Percentiles rank a stretch among this genome's conserved stretches.
phyloP scores from a whole-genome alignment of 2,888 invertebrate genomes.

The Ennomos erosarius region DNA sequence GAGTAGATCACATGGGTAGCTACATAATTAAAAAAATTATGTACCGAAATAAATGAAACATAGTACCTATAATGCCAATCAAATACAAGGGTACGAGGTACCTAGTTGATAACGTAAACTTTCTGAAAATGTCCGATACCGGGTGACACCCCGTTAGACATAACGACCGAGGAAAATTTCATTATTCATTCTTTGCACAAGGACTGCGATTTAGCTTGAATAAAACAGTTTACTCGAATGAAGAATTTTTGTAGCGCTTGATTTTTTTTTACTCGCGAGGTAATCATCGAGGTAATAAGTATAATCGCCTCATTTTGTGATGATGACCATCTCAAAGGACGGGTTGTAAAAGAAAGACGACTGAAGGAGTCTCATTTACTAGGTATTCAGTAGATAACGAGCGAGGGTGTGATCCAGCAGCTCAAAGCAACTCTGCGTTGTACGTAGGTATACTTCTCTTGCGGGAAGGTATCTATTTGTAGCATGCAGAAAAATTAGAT shows the following conservation, averaged over 20 bases:
- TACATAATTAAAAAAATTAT: too few species aligned
- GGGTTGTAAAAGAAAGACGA: constrained; percentile 57
- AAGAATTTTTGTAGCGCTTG: constrained; percentile 34
- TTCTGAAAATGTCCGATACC: constrained; percentile 28
- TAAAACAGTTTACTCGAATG: constrained; percentile 47
- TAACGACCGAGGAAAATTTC: constrained; percentile 37
- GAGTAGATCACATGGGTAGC: neutral
- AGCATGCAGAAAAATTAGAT: constrained; percentile 33
- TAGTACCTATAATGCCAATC: too few species aligned
- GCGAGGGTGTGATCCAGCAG: constrained; percentile 51
- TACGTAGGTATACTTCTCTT: constrained; percentile 9
- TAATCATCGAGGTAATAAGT: constrained; percentile 32
- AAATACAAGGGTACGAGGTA: constrained; percentile 7
- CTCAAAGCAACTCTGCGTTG: constrained; percentile 43
- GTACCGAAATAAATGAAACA: too few species aligned
- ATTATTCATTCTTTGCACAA: constrained; percentile 50
- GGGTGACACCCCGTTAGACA: constrained; percentile 34
- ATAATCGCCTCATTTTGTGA: constrained; percentile 42
- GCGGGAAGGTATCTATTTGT: constrained; percentile 27
- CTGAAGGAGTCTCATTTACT: constrained; percentile 66
- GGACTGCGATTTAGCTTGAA: constrained; percentile 50
- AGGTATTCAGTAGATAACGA: constrained; percentile 67
- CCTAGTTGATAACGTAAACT: constrained; percentile 21
- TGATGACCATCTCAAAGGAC: constrained; percentile 54
- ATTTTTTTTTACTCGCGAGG: constrained; percentile 31